Conservation (phyloP, 2,113 vertebrate genomes). For the Archilochus colubris region DNA sequence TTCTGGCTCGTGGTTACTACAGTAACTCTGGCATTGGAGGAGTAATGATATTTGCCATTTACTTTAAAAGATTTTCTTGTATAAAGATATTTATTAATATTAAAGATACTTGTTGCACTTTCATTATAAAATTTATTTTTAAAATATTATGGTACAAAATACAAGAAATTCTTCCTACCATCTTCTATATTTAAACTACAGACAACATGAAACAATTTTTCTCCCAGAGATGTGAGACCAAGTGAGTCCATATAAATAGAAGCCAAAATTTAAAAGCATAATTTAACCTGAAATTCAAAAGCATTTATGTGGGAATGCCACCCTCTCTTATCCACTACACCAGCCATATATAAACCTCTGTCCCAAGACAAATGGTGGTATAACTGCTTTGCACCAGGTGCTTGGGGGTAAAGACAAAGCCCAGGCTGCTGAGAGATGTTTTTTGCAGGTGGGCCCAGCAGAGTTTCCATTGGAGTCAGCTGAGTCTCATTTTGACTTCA, state of each 20-base stretch:
- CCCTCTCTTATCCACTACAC: neutral
- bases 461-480: neutral
- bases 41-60: neutral
- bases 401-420: neutral
- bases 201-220: neutral
- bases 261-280: neutral
- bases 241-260: neutral
- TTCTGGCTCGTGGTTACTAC: constrained; percentile 3
- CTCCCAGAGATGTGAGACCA: neutral
- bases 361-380: neutral
- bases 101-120: neutral
- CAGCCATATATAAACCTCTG: neutral
- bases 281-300: neutral
- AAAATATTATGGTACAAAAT: neutral
- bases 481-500: neutral
- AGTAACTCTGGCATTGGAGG: neutral
- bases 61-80: neutral
- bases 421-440: neutral
- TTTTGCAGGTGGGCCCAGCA: neutral
- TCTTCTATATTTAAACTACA: neutral
- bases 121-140: neutral
- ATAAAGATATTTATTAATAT: neutral
- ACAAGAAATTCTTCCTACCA: neutral
- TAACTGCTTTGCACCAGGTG: neutral
- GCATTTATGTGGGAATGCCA: neutral